Percentiles rank a stretch among this genome's conserved stretches.
These are phyloP conservation scores for Mesorhabditis belari DNA, from an alignment of 2,888 invertebrate genomes.

Conservation along the genomic window DNA sequence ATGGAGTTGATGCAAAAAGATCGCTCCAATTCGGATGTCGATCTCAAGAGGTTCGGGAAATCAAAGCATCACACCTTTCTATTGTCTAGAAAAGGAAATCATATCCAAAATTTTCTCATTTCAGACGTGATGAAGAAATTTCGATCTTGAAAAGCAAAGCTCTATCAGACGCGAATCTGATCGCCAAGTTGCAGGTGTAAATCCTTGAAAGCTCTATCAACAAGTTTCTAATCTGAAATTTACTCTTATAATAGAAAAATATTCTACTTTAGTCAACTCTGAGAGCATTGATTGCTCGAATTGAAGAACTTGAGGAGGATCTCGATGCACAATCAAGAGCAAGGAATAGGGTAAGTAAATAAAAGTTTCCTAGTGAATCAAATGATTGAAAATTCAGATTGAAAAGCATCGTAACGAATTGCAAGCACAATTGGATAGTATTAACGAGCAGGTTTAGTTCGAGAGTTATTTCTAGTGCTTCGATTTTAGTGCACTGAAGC, in stretches of 20 bases:
- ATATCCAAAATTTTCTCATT: conserved; percentile 2
- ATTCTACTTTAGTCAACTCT: conserved; percentile 9
- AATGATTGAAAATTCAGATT: conserved; percentile 8
- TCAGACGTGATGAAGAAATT: conserved; percentile 86
- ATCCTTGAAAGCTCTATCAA: too few species aligned
- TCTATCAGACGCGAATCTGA: conserved; percentile 94
- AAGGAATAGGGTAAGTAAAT: conserved; percentile 19
- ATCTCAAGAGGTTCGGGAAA: conserved; percentile 67
- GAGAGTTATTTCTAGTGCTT: neutral
- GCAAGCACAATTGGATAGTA: conserved; percentile 90
- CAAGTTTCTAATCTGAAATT: too few species aligned
- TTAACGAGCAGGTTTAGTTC: conserved; percentile 75
- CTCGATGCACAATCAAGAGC: conserved; percentile 88
- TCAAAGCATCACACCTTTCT: neutral
- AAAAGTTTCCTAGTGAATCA: neutral
- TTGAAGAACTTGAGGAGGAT: conserved; percentile 98
- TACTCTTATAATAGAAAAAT: neutral
- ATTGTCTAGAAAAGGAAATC: neutral
- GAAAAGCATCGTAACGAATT: conserved; percentile 71
- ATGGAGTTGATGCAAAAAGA: conserved; percentile 90
- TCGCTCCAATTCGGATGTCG: conserved; percentile 92
- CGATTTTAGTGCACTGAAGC: conserved; percentile 73
- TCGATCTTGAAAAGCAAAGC: conserved; percentile 78
- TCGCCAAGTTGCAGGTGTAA: conserved; percentile 85
- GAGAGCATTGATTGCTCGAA: conserved; percentile 54